Evolutionary conservation across 2,888 invertebrate genomes (phyloP).

Genomic region (Acrocera orbiculus): DNA sequence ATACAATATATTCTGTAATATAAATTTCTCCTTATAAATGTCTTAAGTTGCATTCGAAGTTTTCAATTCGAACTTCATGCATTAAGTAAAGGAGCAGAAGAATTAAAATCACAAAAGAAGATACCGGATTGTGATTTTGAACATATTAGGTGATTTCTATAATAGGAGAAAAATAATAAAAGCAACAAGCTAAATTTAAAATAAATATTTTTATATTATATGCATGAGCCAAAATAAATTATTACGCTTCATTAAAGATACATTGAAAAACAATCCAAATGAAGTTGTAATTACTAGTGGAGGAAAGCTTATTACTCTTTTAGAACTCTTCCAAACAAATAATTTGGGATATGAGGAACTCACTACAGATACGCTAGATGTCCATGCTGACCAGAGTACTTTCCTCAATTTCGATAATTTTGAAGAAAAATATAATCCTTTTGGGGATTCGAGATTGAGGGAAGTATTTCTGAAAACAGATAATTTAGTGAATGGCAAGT

Average conservation of each 20-base stretch:
- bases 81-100: conserved; percentile 84
- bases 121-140: conserved; percentile 98
- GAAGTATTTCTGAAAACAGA: conserved; percentile 99
- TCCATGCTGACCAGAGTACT: conserved; percentile 95
- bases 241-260: conserved; percentile 95
- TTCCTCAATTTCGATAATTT: conserved; percentile 99
- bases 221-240: conserved; percentile 99
- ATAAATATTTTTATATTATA: neutral
- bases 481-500: conserved; percentile 88
- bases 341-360: conserved; percentile 94
- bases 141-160: conserved; percentile 60
- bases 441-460: conserved; percentile 84
- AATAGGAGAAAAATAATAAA: no score
- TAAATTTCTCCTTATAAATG: no score
- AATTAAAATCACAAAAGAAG: conserved; percentile 91
- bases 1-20: no score
- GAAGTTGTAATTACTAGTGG: conserved; percentile 57
- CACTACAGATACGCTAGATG: conserved; percentile 97
- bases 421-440: conserved; percentile 98
- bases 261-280: conserved; percentile 76
- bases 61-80: conserved; percentile 96
- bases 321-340: conserved; percentile 90
- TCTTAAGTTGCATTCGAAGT: no score
- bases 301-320: conserved; percentile 70
- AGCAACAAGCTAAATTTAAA: no score